A percentile compares a stretch with the other conserved stretches of the same genome.
Evolutionary conservation across 2,113 vertebrate species (phyloP).

Genomic region (Ptychochromis oligacanthus): DNA sequence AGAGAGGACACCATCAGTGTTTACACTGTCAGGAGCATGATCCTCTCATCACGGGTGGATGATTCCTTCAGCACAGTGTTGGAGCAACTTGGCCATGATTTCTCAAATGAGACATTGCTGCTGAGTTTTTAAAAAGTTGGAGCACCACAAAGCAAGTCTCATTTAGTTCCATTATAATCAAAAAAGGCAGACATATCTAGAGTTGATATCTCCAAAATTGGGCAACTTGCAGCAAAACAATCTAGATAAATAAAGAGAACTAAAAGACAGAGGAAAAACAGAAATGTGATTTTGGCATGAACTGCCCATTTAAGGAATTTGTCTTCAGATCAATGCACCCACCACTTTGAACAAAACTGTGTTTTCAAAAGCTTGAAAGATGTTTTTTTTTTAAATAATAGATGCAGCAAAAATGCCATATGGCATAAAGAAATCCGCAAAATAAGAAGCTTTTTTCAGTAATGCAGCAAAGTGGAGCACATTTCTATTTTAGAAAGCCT

Average conservation of each 20-base stretch:
- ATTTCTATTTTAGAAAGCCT: neutral
- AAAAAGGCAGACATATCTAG: neutral
- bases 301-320: neutral
- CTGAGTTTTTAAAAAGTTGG: neutral
- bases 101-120: neutral
- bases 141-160: neutral
- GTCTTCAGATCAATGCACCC: neutral
- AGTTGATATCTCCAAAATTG: fast-evolving
- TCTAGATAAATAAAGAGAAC: fast-evolving
- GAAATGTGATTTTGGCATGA: neutral
- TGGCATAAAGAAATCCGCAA: neutral
- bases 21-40: neutral
- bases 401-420: fast-evolving
- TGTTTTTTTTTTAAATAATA: neutral
- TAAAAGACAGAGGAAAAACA: neutral
- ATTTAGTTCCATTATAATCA: neutral
- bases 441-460: neutral
- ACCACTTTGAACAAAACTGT: neutral
- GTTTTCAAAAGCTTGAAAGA: neutral
- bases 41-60: neutral
- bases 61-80: neutral
- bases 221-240: neutral
- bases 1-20: neutral
- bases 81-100: neutral
- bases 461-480: neutral